These are phyloP conservation scores for Ectropis grisescens DNA, from an alignment of 1,140 invertebrate species.

Conservation along the genomic window DNA sequence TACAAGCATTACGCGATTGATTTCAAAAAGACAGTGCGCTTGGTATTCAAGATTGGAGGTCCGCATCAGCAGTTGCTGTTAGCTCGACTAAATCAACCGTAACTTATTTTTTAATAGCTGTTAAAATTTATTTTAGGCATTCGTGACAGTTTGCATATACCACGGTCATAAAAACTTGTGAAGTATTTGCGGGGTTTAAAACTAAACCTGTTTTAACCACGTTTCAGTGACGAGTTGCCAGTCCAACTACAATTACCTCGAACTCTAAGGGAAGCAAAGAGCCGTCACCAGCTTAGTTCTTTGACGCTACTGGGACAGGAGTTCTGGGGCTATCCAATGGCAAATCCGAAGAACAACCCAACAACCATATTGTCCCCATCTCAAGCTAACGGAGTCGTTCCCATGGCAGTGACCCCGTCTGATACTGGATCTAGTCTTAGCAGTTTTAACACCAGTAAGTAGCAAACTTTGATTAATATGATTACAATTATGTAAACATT, in stretches of 20 bases:
- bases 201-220: too few species aligned
- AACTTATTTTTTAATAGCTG: too few species aligned
- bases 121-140: too few species aligned
- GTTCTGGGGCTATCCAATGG: conserved; percentile 91
- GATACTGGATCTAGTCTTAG: conserved; percentile 75
- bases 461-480: too few species aligned
- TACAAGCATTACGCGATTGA: too few species aligned
- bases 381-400: conserved; percentile 49
- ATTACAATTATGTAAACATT: neutral
- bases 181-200: too few species aligned
- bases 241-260: conserved; percentile 89
- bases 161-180: too few species aligned
- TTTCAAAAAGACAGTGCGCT: too few species aligned
- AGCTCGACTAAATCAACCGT: too few species aligned
- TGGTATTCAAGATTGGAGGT: too few species aligned
- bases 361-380: conserved; percentile 43
- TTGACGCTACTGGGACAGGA: conserved; percentile 93
- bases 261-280: conserved; percentile 86
- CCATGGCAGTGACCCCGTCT: conserved; percentile 72
- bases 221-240: conserved; percentile 90
- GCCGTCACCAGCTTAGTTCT: conserved; percentile 90
- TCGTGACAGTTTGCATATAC: too few species aligned
- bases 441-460: conserved; percentile 73
- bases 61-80: too few species aligned
- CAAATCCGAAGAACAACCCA: conserved; percentile 74